Evolutionary conservation across 2,888 invertebrate species (phyloP).

Genomic region (Andrena bucephala): DNA sequence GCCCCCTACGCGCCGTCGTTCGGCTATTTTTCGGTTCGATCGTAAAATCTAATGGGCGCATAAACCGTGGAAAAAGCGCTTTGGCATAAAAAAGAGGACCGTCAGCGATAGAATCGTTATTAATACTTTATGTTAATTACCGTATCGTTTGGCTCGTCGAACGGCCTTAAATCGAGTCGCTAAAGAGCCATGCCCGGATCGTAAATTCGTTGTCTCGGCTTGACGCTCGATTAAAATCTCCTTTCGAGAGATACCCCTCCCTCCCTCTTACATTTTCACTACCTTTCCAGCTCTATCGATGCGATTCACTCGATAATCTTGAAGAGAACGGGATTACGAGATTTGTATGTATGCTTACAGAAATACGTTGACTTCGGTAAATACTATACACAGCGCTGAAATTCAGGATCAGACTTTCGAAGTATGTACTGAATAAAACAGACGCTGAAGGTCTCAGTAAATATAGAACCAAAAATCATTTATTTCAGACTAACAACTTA

Average conservation of each 20-base stretch:
- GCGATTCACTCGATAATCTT: conserved; percentile 8
- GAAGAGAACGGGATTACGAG: conserved; percentile 23
- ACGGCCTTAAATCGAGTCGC: conserved; percentile 81
- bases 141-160: conserved; percentile 79
- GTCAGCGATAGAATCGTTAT: conserved; percentile 80
- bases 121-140: conserved; percentile 85
- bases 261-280: conserved; percentile 43
- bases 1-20: conserved; percentile 76
- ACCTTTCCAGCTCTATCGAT: conserved; percentile 57
- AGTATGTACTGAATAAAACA: too few species aligned
- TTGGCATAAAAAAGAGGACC: conserved; percentile 79
- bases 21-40: conserved; percentile 82
- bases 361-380: background rate
- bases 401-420: too few species aligned
- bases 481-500: background rate
- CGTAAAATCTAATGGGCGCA: conserved; percentile 84
- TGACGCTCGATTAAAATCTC: conserved; percentile 81
- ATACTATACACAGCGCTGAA: background rate
- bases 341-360: background rate
- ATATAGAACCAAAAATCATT: background rate
- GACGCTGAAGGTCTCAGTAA: too few species aligned
- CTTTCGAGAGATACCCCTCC: conserved; percentile 67
- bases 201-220: conserved; percentile 81
- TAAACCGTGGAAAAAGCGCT: conserved; percentile 82
- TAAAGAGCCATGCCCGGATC: conserved; percentile 77